Evolutionary conservation across 2,113 vertebrate genomes (phyloP).

Genomic region (Arizona elegans): DNA sequence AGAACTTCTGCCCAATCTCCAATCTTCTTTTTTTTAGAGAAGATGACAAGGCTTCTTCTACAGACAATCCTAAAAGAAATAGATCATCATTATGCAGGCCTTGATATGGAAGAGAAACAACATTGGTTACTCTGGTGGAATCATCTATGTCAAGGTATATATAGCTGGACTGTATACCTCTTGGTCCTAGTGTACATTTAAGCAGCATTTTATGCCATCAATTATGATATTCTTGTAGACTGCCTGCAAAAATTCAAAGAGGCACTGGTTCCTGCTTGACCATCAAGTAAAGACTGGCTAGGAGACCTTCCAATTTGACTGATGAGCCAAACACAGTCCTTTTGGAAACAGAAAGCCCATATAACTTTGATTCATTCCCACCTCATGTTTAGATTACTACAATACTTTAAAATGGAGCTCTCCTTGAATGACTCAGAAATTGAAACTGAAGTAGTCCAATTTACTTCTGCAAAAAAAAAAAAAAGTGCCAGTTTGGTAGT

Average conservation of each 20-base stretch:
- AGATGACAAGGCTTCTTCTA: neutral
- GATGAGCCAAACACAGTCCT: neutral
- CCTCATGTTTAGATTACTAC: neutral
- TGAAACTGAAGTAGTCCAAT: neutral
- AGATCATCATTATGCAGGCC: neutral
- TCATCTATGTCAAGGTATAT: neutral
- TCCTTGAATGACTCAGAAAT: neutral
- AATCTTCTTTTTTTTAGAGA: neutral
- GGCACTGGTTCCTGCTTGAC: neutral
- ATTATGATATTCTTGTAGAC: neutral
- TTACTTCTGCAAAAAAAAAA: neutral
- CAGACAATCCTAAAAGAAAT: neutral
- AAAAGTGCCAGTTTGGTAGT: neutral
- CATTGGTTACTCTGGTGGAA: neutral
- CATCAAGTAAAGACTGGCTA: neutral
- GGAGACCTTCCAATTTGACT: neutral
- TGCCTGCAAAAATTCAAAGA: neutral
- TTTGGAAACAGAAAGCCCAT: neutral
- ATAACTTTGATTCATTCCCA: neutral
- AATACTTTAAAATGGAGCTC: neutral
- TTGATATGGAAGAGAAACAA: neutral
- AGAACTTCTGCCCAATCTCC: neutral
- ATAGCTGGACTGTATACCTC: neutral
- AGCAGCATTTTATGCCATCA: neutral
- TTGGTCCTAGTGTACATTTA: neutral